Percentiles rank a stretch among this genome's conserved stretches.
These are phyloP conservation scores for Brachyrhaphis roseni DNA, from an alignment of 2,797 vertebrate species.

Conservation along the genomic window DNA sequence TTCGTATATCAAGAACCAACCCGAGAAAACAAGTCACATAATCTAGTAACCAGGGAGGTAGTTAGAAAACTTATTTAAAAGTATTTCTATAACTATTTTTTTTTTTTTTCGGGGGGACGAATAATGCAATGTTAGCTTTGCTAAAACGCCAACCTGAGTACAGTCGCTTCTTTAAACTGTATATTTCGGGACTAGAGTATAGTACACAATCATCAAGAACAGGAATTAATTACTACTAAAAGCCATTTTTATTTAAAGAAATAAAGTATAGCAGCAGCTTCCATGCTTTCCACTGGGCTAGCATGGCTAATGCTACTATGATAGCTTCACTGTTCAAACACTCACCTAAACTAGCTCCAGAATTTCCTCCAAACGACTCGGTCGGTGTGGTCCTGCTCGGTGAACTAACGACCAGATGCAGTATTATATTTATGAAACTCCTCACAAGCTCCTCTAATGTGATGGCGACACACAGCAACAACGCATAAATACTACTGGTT, in stretches of 20 bases:
- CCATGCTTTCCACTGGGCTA: constrained; percentile 34
- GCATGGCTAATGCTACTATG: constrained; percentile 52
- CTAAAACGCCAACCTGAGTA: neutral
- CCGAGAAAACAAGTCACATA: rapidly evolving
- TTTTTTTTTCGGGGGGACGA: neutral
- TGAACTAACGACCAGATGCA: neutral
- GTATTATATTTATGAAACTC: neutral
- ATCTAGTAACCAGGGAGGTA: neutral
- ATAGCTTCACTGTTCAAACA: constrained; percentile 14
- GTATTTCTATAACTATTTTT: neutral
- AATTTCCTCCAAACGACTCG: neutral
- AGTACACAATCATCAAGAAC: neutral
- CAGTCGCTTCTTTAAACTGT: neutral
- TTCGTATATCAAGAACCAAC: rapidly evolving
- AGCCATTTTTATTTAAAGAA: neutral
- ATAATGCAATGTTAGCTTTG: neutral
- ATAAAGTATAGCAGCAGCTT: neutral
- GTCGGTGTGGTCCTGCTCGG: neutral
- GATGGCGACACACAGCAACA: constrained; percentile 18
- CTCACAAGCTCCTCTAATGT: neutral
- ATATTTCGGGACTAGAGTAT: neutral
- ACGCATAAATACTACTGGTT: constrained; percentile 10
- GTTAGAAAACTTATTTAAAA: neutral
- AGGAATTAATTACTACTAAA: neutral
- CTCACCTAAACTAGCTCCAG: constrained; percentile 60